These are phyloP conservation scores for Esperia sulphurella DNA, from an alignment of 2,888 invertebrate species.

Conservation along the genomic window DNA sequence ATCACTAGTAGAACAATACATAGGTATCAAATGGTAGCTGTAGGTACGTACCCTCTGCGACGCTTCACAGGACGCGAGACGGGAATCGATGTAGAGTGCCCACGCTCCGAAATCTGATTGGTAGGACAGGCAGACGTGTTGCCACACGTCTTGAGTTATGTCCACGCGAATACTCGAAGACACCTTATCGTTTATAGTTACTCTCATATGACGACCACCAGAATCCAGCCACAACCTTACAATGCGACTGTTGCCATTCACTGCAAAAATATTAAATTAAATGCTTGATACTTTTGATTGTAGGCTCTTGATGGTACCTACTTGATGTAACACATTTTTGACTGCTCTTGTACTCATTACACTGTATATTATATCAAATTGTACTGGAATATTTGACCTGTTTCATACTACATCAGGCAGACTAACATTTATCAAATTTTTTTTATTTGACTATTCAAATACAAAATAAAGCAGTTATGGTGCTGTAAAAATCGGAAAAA, in stretches of 20 bases:
- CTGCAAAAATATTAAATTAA: constrained; percentile 51
- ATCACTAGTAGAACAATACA: no score
- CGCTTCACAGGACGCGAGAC: constrained; percentile 59
- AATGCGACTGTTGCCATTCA: constrained; percentile 64
- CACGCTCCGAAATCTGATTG: constrained; percentile 80
- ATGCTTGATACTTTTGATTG: no score
- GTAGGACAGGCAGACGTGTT: constrained; percentile 84
- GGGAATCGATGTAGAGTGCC: constrained; percentile 81
- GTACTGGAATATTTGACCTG: no score
- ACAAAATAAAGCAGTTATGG: no score
- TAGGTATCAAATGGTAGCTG: neutral
- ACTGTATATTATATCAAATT: no score
- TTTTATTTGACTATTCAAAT: no score
- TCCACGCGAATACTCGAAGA: constrained; percentile 68
- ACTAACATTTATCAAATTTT: no score
- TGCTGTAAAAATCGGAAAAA: no score
- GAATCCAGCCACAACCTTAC: constrained; percentile 81
- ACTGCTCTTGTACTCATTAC: no score
- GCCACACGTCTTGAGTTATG: constrained; percentile 74
- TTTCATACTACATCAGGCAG: no score
- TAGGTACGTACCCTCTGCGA: constrained; percentile 46
- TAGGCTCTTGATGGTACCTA: no score
- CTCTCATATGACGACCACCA: constrained; percentile 72
- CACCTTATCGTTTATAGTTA: constrained; percentile 75
- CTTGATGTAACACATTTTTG: neutral